A percentile compares a stretch with the other conserved stretches of the same genome.
These are phyloP conservation scores for Pantherophis guttatus DNA, from an alignment of 2,113 vertebrate genomes.

Conservation along the genomic window DNA sequence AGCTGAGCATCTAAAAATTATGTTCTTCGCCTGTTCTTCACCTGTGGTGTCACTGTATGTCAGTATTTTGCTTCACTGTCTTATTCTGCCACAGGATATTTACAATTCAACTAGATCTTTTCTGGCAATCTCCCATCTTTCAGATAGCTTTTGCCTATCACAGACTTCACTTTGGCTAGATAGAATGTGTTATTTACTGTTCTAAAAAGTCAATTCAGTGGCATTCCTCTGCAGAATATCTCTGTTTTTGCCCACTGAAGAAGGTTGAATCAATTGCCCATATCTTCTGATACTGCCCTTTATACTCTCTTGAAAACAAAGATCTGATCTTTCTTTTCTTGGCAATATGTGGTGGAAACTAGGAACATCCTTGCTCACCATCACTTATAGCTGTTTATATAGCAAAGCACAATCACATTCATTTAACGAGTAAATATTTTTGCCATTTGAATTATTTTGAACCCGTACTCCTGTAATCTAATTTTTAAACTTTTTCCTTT, in stretches of 20 bases:
- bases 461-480: not conserved
- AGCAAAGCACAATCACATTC: not conserved
- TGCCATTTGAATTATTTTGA: not conserved
- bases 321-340: not conserved
- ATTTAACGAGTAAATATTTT: not conserved
- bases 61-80: not conserved
- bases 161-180: not conserved
- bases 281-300: not conserved
- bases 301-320: not conserved
- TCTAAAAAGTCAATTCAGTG: not conserved
- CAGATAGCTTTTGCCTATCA: not conserved
- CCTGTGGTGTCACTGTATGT: not conserved
- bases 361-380: not conserved
- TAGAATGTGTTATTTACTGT: not conserved
- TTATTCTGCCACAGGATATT: not conserved
- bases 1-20: not conserved
- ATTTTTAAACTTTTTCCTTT: not conserved
- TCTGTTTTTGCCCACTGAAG: not conserved
- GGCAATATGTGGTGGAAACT: not conserved
- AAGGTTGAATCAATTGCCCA: not conserved
- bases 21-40: not conserved
- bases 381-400: not conserved
- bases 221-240: not conserved
- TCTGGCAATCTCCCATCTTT: not conserved
- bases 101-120: not conserved